These are phyloP conservation scores for Ornithorhynchus anatinus DNA, from an alignment of 2,113 vertebrate species.

Conservation along the genomic window DNA sequence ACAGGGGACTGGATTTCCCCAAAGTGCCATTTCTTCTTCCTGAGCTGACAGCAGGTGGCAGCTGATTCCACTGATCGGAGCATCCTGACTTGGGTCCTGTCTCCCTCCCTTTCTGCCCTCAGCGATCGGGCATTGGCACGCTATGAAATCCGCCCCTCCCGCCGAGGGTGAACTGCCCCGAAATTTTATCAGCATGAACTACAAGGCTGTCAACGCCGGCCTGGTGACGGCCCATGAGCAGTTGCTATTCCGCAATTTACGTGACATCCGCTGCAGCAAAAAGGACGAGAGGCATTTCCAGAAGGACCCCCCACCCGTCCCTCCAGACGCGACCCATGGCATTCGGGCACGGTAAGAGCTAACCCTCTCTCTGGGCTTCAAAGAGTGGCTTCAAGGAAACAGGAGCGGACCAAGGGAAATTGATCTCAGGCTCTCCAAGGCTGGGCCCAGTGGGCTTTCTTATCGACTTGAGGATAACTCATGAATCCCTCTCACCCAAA, in stretches of 20 bases:
- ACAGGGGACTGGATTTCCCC: too few relatives aligned
- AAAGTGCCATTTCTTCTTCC: rapidly evolving
- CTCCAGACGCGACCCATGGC: conserved; percentile 70
- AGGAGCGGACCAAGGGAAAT: too few relatives aligned
- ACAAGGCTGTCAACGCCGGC: conserved; percentile 74
- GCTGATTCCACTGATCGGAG: background rate
- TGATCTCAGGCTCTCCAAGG: too few relatives aligned
- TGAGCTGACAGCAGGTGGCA: rapidly evolving
- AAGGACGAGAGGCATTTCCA: background rate
- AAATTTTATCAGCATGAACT: conserved; percentile 81
- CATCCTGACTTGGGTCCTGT: background rate
- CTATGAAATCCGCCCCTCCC: conserved; percentile 29
- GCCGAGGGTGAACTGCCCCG: conserved; percentile 27
- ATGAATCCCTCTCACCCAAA: too few relatives aligned
- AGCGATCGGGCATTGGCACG: conserved; percentile 83
- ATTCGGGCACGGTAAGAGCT: conserved; percentile 70
- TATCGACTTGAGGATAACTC: too few relatives aligned
- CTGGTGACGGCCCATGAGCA: conserved; percentile 75
- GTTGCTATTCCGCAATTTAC: conserved; percentile 74
- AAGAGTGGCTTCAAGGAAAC: too few relatives aligned
- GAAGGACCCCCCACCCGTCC: conserved; percentile 1
- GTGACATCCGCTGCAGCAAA: conserved; percentile 43
- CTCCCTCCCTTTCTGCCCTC: background rate
- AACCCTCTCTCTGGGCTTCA: background rate
- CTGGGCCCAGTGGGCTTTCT: too few relatives aligned